Percentiles rank a stretch among this genome's conserved stretches.
Evolutionary conservation across 2,888 invertebrate genomes (phyloP).

Genomic region (Drosophila acutilabella): DNA sequence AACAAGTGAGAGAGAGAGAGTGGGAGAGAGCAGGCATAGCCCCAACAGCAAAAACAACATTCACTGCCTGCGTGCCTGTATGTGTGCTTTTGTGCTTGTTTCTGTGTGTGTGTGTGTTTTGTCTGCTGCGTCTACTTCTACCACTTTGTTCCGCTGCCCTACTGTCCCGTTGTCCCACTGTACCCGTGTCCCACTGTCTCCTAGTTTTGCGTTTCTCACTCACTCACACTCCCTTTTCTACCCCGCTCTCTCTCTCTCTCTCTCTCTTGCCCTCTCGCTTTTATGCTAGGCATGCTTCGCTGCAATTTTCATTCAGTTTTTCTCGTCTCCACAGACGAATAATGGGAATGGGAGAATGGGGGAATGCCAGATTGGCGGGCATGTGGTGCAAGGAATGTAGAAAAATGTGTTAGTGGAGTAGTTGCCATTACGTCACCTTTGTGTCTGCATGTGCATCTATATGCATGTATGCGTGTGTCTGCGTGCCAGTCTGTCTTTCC

Average conservation of each 20-base stretch:
- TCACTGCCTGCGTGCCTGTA: slow-evolving; percentile 16
- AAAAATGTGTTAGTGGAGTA: slow-evolving; percentile 85
- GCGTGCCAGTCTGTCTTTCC: not conserved
- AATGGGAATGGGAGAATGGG: not conserved
- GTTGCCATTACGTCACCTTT: slow-evolving; percentile 85
- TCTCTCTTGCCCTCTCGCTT: slow-evolving; percentile 13
- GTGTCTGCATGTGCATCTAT: slow-evolving; percentile 20
- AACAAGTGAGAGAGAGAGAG: not conserved
- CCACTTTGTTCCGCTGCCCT: not conserved
- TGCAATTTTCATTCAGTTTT: slow-evolving; percentile 62
- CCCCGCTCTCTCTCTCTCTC: slow-evolving; percentile 23
- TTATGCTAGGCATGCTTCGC: slow-evolving; percentile 48
- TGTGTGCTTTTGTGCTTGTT: not conserved
- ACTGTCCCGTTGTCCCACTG: slow-evolving; percentile 9
- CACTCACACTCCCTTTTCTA: not conserved
- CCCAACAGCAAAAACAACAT: slow-evolving; percentile 14
- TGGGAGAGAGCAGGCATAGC: not conserved
- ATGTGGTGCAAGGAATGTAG: slow-evolving; percentile 83
- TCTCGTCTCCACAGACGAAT: slow-evolving; percentile 35
- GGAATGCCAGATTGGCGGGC: slow-evolving; percentile 27
- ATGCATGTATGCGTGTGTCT: slow-evolving; percentile 4
- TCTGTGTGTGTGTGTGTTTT: slow-evolving; percentile 25
- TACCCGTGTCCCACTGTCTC: slow-evolving; percentile 18
- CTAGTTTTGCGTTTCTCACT: not conserved
- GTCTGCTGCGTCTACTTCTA: slow-evolving; percentile 10